Percentiles rank a stretch among this genome's conserved stretches.
These are phyloP conservation scores for Gulo gulo DNA, from an alignment of 2,113 vertebrate genomes.

Conservation along the genomic window DNA sequence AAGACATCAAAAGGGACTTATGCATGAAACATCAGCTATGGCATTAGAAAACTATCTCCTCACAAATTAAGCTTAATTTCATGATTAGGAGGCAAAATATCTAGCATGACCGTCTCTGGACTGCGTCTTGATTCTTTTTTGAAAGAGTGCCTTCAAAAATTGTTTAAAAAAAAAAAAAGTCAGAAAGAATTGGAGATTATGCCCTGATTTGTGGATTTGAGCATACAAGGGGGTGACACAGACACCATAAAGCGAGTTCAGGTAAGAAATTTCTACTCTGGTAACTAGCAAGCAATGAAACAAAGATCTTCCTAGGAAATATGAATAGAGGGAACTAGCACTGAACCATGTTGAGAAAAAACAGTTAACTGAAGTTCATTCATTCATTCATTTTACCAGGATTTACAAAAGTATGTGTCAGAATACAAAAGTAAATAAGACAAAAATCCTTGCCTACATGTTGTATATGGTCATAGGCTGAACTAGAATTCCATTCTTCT, in stretches of 20 bases:
- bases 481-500: not conserved
- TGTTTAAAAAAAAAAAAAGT: not conserved
- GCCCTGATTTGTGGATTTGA: not conserved
- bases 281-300: not conserved
- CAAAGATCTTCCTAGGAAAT: not conserved
- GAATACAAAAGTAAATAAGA: not conserved
- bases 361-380: not conserved
- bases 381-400: not conserved
- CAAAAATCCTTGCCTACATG: not conserved
- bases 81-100: not conserved
- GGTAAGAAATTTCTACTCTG: not conserved
- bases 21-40: not conserved
- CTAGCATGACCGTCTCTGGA: not conserved
- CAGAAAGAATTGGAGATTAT: not conserved
- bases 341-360: not conserved
- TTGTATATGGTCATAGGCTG: not conserved
- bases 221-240: not conserved
- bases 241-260: not conserved
- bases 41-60: not conserved
- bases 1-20: not conserved
- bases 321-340: rapidly evolving
- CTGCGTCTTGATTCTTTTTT: not conserved
- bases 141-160: not conserved
- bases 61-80: not conserved
- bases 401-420: not conserved